Base-by-base conservation (phyloP, 2,888 invertebrate species). In the Vannuccia rotundouncinata region DNA sequence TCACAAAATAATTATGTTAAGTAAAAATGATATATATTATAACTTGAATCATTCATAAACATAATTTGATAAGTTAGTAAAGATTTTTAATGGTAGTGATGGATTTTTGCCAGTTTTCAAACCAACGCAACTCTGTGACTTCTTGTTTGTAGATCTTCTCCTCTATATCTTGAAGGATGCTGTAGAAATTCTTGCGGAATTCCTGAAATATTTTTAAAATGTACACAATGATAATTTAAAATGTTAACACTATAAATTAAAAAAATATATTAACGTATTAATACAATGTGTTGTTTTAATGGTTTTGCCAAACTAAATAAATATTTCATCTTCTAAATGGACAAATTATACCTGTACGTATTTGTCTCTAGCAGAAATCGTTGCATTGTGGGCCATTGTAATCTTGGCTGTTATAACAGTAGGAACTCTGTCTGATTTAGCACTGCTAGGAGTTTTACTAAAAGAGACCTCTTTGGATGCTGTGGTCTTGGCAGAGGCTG, bases 381-480 rank as follows among this genome's bases (percentile, higher is more conserved):
- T 83, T 25, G 86, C 83, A 79, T 82, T 85, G 81, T 87, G 87
- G 29, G 84, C 86, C 31, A 86, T 84, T 0, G 86, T 86, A 22
- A 85, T 86, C 83, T 86, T 87, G 29, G 83, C 83, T 0, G 86
- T 86, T n/a, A 84, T 84, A 0, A 87, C 85, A 0, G 85, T 83
- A 2, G 85, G 84, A 28, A 31, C 75, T 13, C 25, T 5, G 25
- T 66, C 66, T 2, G 22, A 22, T 22, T 66, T 66, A 22, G 2
- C 66, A 27, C 66, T 22, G 17, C 10, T 17, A 2, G 13, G 22
- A 17, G 66, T 5, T 5, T 17, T 66, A 17, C 22, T 66, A 22
- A 17, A 17, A 22, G 25, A 22, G 66, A 27, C 13, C 10, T 5
- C 22, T 66, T 66, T 66, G 66, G 66, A 66, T 5, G 25, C 25